Percentiles rank a stretch among this genome's conserved stretches.
phyloP scores from a whole-genome alignment of 2,888 invertebrate species.

The Drosophila tripunctata region DNA sequence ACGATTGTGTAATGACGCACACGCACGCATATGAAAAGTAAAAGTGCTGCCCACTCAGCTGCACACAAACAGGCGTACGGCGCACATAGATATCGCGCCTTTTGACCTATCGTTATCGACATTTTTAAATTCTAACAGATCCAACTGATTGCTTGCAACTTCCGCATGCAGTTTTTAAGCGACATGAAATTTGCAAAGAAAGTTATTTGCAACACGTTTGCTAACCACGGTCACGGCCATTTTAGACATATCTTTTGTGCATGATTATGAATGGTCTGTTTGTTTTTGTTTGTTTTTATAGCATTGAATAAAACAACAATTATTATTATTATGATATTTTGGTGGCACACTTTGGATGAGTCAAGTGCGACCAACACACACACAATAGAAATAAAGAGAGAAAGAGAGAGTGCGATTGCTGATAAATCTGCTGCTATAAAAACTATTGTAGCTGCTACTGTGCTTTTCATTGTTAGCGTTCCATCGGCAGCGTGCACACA shows the following conservation, averaged over 20 bases:
- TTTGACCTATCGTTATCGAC: slow-evolving; percentile 26
- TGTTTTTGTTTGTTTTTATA: not conserved
- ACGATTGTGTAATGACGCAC: slow-evolving; percentile 40
- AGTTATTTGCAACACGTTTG: slow-evolving; percentile 28
- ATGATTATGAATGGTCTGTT: slow-evolving; percentile 14
- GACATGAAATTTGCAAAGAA: slow-evolving; percentile 25
- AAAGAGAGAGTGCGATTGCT: slow-evolving; percentile 21
- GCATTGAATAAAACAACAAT: not conserved
- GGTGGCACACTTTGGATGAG: slow-evolving; percentile 37
- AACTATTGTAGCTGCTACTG: slow-evolving; percentile 30
- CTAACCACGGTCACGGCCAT: slow-evolving; percentile 15
- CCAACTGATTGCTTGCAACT: not conserved
- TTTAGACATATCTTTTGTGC: not conserved
- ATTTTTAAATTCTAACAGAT: slow-evolving; percentile 1
- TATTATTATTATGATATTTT: slow-evolving; percentile 2
- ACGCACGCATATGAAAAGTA: slow-evolving; percentile 33
- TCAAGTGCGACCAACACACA: slow-evolving; percentile 33
- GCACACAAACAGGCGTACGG: not conserved
- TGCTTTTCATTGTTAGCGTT: slow-evolving; percentile 32
- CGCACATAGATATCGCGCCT: not conserved
- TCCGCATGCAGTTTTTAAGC: slow-evolving; percentile 15
- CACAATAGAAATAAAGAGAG: not conserved
- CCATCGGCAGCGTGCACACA: slow-evolving; percentile 24
- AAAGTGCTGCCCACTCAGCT: slow-evolving; percentile 44
- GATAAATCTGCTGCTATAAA: slow-evolving; percentile 53